Evolutionary conservation across 2,113 vertebrate species (phyloP).

Genomic region (Podilymbus podiceps): DNA sequence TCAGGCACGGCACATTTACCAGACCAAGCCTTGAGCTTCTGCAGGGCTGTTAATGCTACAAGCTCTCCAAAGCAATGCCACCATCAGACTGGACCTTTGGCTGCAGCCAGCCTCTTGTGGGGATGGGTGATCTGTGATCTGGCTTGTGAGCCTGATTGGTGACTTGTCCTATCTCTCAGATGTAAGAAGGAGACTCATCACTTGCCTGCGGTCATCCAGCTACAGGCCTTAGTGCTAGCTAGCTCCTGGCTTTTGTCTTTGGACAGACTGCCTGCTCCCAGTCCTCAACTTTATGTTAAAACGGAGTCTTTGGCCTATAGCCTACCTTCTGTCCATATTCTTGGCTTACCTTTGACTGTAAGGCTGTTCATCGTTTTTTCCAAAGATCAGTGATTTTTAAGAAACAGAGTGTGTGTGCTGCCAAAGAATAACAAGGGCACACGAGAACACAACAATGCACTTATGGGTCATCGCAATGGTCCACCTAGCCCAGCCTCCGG

Average conservation of each 20-base stretch:
- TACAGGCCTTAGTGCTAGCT: accelerated
- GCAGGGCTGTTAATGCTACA: neutral
- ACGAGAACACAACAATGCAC: neutral
- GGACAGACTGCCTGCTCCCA: neutral
- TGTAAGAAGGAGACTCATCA: neutral
- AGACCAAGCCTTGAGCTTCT: neutral
- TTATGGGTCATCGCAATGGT: neutral
- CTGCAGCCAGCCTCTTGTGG: neutral
- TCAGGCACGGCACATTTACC: neutral
- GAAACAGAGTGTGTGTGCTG: neutral
- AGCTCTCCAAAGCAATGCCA: neutral
- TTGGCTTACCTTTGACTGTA: neutral
- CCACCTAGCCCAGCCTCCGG: neutral
- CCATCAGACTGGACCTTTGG: neutral
- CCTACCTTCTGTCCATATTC: neutral
- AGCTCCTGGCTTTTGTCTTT: neutral
- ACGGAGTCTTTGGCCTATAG: neutral
- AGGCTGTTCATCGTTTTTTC: neutral
- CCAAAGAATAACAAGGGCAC: neutral
- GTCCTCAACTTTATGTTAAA: neutral
- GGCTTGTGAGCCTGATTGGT: neutral
- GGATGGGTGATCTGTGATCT: neutral
- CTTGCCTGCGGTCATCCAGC: neutral
- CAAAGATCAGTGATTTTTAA: neutral
- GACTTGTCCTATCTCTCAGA: neutral